Conservation (phyloP, 2,797 vertebrate genomes). For the Sebastolobus altivelis region DNA sequence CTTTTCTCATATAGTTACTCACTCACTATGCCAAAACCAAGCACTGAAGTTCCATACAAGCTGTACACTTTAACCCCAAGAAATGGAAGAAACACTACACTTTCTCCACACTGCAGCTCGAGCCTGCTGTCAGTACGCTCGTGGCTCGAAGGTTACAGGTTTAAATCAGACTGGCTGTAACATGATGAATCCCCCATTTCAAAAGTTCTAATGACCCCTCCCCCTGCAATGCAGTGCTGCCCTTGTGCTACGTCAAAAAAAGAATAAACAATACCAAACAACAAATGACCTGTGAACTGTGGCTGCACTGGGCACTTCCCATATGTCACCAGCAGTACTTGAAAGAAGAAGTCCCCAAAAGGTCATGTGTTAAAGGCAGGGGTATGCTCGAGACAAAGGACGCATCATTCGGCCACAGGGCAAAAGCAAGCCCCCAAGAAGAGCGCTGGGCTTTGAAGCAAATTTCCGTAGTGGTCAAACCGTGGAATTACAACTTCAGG, state of each 20-base stretch:
- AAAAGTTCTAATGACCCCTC: not conserved
- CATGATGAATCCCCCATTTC: not conserved
- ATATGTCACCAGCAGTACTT: not conserved
- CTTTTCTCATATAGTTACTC: not conserved
- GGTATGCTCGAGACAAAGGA: not conserved
- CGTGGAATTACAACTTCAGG: not conserved
- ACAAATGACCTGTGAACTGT: not conserved
- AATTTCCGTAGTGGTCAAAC: not conserved
- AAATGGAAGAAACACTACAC: not conserved
- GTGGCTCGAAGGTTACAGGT: not conserved
- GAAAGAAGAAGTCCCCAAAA: not conserved
- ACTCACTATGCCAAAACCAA: not conserved
- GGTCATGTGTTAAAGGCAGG: not conserved
- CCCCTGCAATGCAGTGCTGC: not conserved
- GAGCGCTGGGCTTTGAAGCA: not conserved
- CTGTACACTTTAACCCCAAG: not conserved
- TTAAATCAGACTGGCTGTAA: conserved; percentile 4
- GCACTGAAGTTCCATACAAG: not conserved
- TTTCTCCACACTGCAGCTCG: not conserved
- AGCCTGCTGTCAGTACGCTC: not conserved
- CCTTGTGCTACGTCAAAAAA: not conserved
- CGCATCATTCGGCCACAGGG: not conserved
- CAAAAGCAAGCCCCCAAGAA: not conserved
- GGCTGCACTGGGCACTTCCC: not conserved
- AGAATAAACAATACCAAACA: not conserved